Conservation (phyloP, 2,797 vertebrate genomes). For the Leptodactylus fallax region DNA sequence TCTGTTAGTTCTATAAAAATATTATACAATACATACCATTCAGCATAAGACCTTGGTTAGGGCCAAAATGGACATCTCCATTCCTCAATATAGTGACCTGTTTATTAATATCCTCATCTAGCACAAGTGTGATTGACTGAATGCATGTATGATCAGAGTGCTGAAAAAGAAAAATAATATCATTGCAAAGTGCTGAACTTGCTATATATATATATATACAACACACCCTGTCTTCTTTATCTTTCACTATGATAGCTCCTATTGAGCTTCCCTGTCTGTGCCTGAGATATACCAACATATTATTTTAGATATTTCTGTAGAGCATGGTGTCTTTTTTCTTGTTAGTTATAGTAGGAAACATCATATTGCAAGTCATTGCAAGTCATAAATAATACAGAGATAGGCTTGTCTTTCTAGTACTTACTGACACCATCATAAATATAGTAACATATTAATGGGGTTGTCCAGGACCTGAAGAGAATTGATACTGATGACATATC, state of each 20-base stretch:
- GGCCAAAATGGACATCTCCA: constrained; percentile 87
- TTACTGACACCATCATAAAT: background rate
- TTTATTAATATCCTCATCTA: constrained; percentile 89
- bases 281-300: constrained; percentile 9
- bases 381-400: too few relatives aligned
- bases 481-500: too few relatives aligned
- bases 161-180: constrained; percentile 66
- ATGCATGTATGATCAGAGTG: constrained; percentile 89
- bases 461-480: background rate
- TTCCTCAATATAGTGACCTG: constrained; percentile 91
- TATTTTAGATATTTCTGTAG: constrained; percentile 12
- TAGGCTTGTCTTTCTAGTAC: too few relatives aligned
- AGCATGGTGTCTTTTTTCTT: background rate
- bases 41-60: constrained; percentile 82
- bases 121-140: constrained; percentile 90
- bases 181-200: background rate
- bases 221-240: background rate
- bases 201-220: too few relatives aligned
- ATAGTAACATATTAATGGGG: constrained; percentile 6
- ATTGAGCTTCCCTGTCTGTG: background rate
- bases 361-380: too few relatives aligned
- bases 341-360: too few relatives aligned
- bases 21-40: constrained; percentile 80
- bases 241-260: too few relatives aligned
- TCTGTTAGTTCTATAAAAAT: background rate